These are phyloP conservation scores for Lophura nycthemera DNA, from an alignment of 2,113 vertebrate species.

Conservation along the genomic window DNA sequence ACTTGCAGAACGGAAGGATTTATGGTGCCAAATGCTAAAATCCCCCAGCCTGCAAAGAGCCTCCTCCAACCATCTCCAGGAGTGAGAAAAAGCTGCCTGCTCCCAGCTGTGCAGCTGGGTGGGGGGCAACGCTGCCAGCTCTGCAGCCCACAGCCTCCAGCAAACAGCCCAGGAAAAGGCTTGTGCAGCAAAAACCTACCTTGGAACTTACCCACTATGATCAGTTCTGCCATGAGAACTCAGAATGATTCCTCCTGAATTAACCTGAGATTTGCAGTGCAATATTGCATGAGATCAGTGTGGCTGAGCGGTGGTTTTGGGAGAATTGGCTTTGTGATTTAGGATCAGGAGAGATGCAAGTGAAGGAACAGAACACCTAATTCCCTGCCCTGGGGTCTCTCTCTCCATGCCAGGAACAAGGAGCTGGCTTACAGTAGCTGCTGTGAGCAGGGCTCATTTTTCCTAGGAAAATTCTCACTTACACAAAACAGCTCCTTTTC, in stretches of 20 bases:
- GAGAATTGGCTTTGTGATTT: background rate
- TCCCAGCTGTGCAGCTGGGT: background rate
- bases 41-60: background rate
- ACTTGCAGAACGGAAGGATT: background rate
- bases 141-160: background rate
- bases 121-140: background rate
- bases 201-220: background rate
- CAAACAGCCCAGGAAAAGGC: background rate
- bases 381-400: slow-evolving; percentile 2
- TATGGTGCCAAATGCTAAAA: background rate
- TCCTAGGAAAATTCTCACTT: background rate
- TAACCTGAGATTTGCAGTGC: background rate
- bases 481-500: background rate
- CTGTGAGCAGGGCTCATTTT: slow-evolving; percentile 7
- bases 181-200: background rate
- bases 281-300: background rate
- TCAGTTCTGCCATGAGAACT: background rate
- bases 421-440: background rate
- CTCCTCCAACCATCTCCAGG: background rate
- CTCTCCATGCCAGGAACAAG: background rate
- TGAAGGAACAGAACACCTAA: slow-evolving; percentile 25
- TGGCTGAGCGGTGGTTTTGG: background rate
- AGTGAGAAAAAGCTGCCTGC: background rate
- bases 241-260: accelerated
- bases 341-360: background rate